Evolutionary conservation across 2,797 vertebrate species (phyloP), one percentile per base, ranked within the genome.

Genomic region (Cirrhinus mrigala): DNA sequence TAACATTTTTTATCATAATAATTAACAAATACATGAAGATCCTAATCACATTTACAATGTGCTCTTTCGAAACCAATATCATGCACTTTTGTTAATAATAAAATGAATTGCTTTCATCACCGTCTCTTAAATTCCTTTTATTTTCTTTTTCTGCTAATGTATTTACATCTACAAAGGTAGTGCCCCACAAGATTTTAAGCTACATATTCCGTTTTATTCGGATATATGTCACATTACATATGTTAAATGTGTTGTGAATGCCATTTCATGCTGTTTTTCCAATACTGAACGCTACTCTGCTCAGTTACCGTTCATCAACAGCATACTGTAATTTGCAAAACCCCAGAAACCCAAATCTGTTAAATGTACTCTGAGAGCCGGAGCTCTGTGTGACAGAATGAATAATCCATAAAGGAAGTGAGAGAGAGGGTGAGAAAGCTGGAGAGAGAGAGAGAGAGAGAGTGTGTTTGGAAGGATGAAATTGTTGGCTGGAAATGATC

Each of bases 291-390:
- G 3, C 44, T 48, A 48, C 60, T 24, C 68, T 66, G 44, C 20
- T 50, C 58, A 24, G 44, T 48, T n/a, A 52, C 6, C 3, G 0
- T 56, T 77, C n/a, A 77, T 84, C 33, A 68, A 15, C n/a, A 54
- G 62, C 74, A 56, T 56, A 69, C 74, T 69, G 74, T 84, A 69
- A 78, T 56, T 58, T 77, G 60, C 12, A 84, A 84, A 77, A 54
- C 58, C 71, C 46, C 56, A 64, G 71, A 83, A 84, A 77, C 62
- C 60, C 46, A 68, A 83, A 75, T 74, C 73, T 29, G 60, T 68
- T 66, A 50, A 83, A 40, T 44, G 48, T 44, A 83, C 52, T 76
- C 48, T 5, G 14, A 83, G 33, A 83, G 60, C 70, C 3, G 14
- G n/a, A 12, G 74, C 62, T 66, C 46, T 29, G 37, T 77, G 60